Evolutionary conservation across 2,888 invertebrate genomes (phyloP).

Genomic region (Eumacrocentrus americanus): DNA sequence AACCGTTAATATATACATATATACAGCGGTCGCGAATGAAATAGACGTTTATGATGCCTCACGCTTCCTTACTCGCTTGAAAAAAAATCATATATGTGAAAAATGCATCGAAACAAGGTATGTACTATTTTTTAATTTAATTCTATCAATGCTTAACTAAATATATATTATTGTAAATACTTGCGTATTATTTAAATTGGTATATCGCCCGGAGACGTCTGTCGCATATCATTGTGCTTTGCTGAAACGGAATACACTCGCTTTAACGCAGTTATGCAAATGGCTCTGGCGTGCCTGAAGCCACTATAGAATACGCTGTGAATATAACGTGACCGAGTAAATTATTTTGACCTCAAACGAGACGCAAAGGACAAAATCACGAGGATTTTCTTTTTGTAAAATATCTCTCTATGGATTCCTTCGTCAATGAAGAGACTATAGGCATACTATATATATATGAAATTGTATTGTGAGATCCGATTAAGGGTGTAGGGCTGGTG

Average conservation of each 20-base stretch:
- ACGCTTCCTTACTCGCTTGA: too few species aligned
- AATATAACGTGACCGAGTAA: neutral
- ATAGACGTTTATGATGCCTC: neutral
- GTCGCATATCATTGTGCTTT: conserved; percentile 36
- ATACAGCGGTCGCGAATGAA: neutral
- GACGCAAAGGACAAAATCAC: neutral
- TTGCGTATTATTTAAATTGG: conserved; percentile 41
- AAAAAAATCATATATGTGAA: too few species aligned
- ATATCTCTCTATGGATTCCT: neutral
- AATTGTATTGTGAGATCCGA: neutral
- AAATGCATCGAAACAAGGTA: too few species aligned
- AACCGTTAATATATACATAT: neutral
- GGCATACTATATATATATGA: neutral
- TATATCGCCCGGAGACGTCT: conserved; percentile 17
- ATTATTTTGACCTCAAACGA: neutral
- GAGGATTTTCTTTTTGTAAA: neutral
- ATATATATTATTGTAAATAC: conserved; percentile 28
- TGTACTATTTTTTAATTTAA: too few species aligned
- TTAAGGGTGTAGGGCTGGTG: neutral
- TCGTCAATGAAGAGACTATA: neutral
- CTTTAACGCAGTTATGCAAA: conserved; percentile 43
- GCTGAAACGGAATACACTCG: conserved; percentile 32
- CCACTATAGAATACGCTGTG: conserved; percentile 21
- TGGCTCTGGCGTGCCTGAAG: conserved; percentile 27
- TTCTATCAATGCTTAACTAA: too few species aligned